Percentiles rank a stretch among this genome's conserved stretches.
Evolutionary conservation across 2,888 invertebrate species (phyloP).

Genomic region (Trichacis sp.): DNA sequence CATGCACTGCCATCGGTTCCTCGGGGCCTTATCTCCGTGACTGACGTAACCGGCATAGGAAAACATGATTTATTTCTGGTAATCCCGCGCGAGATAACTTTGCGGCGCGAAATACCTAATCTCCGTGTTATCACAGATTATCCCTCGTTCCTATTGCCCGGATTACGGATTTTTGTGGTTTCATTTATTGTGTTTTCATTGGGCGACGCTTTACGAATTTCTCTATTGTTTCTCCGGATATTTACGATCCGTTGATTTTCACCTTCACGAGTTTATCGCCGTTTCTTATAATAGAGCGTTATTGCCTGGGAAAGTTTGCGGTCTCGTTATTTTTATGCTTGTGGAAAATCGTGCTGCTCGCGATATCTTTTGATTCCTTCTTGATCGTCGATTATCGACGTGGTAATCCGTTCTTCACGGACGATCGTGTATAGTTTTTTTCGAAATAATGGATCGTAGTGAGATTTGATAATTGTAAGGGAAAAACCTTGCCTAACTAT

Average conservation of each 20-base stretch:
- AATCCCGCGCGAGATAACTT: constrained; percentile 66
- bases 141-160: constrained; percentile 61
- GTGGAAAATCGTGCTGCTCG: no score
- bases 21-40: constrained; percentile 50
- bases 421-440: no score
- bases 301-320: neutral
- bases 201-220: constrained; percentile 27
- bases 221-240: constrained; percentile 22
- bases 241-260: neutral
- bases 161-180: constrained; percentile 60
- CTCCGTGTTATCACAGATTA: constrained; percentile 63
- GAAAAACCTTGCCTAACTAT: no score
- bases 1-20: constrained; percentile 49
- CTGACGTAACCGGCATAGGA: constrained; percentile 53
- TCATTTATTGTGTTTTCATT: constrained; percentile 39
- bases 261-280: constrained; percentile 1
- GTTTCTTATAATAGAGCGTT: neutral
- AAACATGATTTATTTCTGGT: constrained; percentile 69
- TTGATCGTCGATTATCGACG: no score
- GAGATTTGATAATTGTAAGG: no score
- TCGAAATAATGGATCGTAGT: no score
- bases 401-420: no score
- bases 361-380: no score
- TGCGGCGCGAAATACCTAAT: constrained; percentile 61
- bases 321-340: no score